Evolutionary conservation across 2,888 invertebrate species (phyloP).

Genomic region (Xylocampa areola): DNA sequence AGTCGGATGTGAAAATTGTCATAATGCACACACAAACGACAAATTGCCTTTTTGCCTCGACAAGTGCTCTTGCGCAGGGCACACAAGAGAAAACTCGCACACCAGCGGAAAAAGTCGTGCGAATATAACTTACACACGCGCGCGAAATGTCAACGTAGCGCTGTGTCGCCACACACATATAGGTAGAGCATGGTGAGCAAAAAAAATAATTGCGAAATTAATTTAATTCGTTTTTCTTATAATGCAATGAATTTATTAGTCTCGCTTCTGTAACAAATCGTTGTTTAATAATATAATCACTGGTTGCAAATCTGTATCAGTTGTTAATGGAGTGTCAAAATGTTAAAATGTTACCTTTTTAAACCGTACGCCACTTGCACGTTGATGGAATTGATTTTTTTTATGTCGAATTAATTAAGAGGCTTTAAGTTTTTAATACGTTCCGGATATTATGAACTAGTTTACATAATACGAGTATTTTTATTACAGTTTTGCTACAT

Average conservation of each 20-base stretch:
- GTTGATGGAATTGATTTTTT: too few species aligned
- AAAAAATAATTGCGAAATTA: slow-evolving; percentile 53
- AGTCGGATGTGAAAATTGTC: slow-evolving; percentile 89
- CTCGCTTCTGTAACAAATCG: slow-evolving; percentile 49
- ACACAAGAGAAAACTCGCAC: slow-evolving; percentile 71
- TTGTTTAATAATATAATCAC: slow-evolving; percentile 53
- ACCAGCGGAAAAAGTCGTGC: slow-evolving; percentile 53
- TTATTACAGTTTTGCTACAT: too few species aligned
- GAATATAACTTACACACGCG: slow-evolving; percentile 58
- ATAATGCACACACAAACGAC: slow-evolving; percentile 81
- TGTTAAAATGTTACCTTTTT: slow-evolving; percentile 30
- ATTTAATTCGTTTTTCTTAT: slow-evolving; percentile 51
- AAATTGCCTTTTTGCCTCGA: slow-evolving; percentile 79
- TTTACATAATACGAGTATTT: too few species aligned
- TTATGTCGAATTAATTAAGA: too few species aligned
- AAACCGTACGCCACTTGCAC: neutral
- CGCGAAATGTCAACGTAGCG: slow-evolving; percentile 63
- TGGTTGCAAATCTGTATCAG: slow-evolving; percentile 36
- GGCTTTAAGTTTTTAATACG: too few species aligned
- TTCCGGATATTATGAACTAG: too few species aligned
- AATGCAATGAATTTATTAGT: slow-evolving; percentile 49
- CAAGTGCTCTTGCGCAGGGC: slow-evolving; percentile 66
- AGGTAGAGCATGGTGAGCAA: slow-evolving; percentile 62
- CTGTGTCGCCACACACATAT: slow-evolving; percentile 56
- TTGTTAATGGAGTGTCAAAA: slow-evolving; percentile 33